These are phyloP conservation scores for Aradophagus sp. DNA, from an alignment of 1,140 invertebrate species.

Conservation along the genomic window DNA sequence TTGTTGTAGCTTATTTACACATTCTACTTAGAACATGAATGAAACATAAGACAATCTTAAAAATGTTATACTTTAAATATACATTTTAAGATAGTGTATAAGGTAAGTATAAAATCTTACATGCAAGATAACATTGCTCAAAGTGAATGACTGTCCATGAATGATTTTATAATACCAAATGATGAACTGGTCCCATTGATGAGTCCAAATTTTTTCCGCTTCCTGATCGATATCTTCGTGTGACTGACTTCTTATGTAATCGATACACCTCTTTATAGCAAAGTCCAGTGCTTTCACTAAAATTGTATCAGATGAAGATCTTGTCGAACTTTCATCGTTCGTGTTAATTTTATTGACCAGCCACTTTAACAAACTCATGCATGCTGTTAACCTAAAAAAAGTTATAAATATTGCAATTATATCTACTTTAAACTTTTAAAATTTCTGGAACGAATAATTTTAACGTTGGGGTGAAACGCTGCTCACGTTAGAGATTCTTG, in stretches of 20 bases:
- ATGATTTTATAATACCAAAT: conserved; percentile 71
- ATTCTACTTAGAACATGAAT: too few species aligned
- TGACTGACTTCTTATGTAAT: conserved; percentile 83
- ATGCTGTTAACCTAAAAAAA: conserved; percentile 83
- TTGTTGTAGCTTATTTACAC: too few species aligned
- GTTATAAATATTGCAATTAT: too few species aligned
- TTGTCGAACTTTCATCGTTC: conserved; percentile 76
- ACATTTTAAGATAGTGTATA: too few species aligned
- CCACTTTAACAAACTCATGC: conserved; percentile 87
- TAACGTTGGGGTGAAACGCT: too few species aligned
- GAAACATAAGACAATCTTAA: too few species aligned
- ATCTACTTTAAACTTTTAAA: too few species aligned
- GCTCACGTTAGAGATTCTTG: too few species aligned
- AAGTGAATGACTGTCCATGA: conserved; percentile 62
- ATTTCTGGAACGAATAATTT: too few species aligned
- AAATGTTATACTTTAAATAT: too few species aligned
- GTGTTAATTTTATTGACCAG: conserved; percentile 78
- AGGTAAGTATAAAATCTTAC: conserved; percentile 65
- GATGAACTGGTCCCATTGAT: conserved; percentile 91
- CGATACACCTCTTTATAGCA: conserved; percentile 84
- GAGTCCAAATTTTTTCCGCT: conserved; percentile 82
- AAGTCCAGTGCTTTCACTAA: conserved; percentile 85
- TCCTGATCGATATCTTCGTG: conserved; percentile 91
- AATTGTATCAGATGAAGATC: conserved; percentile 79
- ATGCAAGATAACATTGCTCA: conserved; percentile 61